A percentile compares a stretch with the other conserved stretches of the same genome.
Conservation (phyloP, 2,888 invertebrate genomes). For the Ptychoptera contaminata region DNA sequence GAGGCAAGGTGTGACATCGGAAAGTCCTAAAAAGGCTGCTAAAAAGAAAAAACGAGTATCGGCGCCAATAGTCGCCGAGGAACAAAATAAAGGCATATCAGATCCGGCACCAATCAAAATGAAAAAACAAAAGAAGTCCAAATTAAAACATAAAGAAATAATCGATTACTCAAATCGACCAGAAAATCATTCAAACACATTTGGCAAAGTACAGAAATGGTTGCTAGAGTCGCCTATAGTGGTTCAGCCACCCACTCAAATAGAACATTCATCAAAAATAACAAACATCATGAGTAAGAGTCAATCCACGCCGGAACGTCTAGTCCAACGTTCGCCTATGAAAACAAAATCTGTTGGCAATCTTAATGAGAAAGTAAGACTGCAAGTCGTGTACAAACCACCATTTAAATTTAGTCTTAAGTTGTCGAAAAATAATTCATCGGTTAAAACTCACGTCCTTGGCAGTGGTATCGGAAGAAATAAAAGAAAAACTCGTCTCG, state of each 20-base stretch:
- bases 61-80: conserved; percentile 35
- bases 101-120: conserved; percentile 27
- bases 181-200: conserved; percentile 33
- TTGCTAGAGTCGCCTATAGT: conserved; percentile 52
- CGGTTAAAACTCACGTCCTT: conserved; percentile 29
- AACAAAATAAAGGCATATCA: conserved; percentile 31
- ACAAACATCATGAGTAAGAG: conserved; percentile 54
- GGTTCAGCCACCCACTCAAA: conserved; percentile 24
- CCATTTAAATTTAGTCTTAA: conserved; percentile 76
- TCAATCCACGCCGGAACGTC: conserved; percentile 65
- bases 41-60: conserved; percentile 32
- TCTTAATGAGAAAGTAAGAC: conserved; percentile 52
- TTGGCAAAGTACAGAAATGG: conserved; percentile 78
- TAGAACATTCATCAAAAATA: conserved; percentile 28
- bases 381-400: conserved; percentile 76
- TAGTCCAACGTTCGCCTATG: conserved; percentile 42
- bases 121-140: conserved; percentile 27
- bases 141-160: conserved; percentile 44
- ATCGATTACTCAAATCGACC: conserved; percentile 15
- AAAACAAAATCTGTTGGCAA: conserved; percentile 59
- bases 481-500: conserved; percentile 14
- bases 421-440: conserved; percentile 34
- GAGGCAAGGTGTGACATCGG: conserved; percentile 9
- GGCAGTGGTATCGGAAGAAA: conserved; percentile 12
- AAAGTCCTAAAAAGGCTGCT: conserved; percentile 24